Percentiles rank a stretch among this genome's conserved stretches.
These are phyloP conservation scores for Andrena trimmerana DNA, from an alignment of 2,888 invertebrate genomes.

Conservation along the genomic window DNA sequence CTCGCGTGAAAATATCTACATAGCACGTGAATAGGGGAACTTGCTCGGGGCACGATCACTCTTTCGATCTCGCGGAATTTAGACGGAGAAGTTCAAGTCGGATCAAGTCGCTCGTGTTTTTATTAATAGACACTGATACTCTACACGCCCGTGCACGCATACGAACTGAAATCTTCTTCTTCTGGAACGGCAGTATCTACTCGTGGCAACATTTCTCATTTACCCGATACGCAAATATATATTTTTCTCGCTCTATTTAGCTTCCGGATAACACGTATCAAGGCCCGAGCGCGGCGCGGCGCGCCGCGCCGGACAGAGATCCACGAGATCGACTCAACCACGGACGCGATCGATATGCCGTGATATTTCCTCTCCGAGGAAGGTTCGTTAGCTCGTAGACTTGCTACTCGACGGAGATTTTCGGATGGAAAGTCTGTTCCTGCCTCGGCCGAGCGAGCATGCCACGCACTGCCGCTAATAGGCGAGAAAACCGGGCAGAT, in stretches of 20 bases:
- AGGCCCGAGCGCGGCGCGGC: neutral
- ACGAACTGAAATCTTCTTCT: neutral
- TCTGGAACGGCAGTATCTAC: neutral
- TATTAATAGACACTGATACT: neutral
- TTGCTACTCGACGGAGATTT: neutral
- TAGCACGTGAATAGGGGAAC: neutral
- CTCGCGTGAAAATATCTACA: neutral
- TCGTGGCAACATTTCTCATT: neutral
- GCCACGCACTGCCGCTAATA: conserved; percentile 10
- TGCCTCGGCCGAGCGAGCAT: neutral
- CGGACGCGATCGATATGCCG: neutral
- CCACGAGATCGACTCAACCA: neutral
- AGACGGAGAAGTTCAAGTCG: neutral
- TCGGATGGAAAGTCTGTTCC: neutral
- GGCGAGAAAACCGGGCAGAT: conserved; percentile 3
- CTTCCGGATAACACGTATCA: conserved; percentile 13
- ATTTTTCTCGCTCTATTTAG: conserved; percentile 6
- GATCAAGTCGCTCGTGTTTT: neutral
- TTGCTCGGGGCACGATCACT: neutral
- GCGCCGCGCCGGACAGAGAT: neutral
- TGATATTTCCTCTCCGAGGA: no score
- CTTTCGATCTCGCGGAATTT: neutral
- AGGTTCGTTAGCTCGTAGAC: no score
- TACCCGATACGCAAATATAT: neutral
- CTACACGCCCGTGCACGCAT: neutral